A percentile compares a stretch with the other conserved stretches of the same genome.
Conservation (phyloP, 2,888 invertebrate genomes). For the Cryptophagus acutangulus region DNA sequence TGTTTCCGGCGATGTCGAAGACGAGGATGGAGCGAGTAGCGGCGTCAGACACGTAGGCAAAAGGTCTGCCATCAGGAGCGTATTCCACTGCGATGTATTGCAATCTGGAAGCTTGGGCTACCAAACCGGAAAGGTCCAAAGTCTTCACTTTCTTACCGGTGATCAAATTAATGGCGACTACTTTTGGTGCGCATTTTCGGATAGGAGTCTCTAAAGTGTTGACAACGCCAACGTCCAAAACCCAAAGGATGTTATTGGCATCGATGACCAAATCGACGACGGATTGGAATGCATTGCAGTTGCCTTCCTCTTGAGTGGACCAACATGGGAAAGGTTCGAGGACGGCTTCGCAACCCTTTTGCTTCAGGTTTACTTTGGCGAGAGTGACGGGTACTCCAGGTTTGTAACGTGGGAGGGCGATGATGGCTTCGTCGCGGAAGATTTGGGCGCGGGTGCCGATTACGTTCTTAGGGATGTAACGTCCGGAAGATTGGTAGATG, state of each 20-base stretch:
- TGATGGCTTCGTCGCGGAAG: constrained; percentile 51
- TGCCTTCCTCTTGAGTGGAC: constrained; percentile 60
- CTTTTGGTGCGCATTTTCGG: constrained; percentile 64
- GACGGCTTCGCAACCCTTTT: constrained; percentile 48
- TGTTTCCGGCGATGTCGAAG: constrained; percentile 58
- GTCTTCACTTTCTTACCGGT: constrained; percentile 57
- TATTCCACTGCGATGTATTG: constrained; percentile 69
- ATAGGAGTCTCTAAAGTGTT: constrained; percentile 62
- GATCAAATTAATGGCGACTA: constrained; percentile 40
- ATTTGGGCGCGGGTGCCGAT: constrained; percentile 59
- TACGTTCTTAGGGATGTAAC: constrained; percentile 55
- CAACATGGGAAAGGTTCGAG: constrained; percentile 61
- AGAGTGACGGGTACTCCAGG: constrained; percentile 64
- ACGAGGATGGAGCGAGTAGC: constrained; percentile 64
- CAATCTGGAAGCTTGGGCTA: constrained; percentile 56
- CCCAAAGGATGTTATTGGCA: constrained; percentile 63
- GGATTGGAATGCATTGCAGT: constrained; percentile 62
- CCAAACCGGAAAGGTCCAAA: constrained; percentile 57
- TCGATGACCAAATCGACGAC: constrained; percentile 64
- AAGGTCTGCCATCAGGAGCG: constrained; percentile 56
- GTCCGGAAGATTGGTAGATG: constrained; percentile 55
- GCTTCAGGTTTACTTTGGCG: constrained; percentile 52
- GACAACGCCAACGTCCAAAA: constrained; percentile 65
- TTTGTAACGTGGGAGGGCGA: constrained; percentile 59
- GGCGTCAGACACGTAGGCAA: constrained; percentile 65